A percentile compares a stretch with the other conserved stretches of the same genome.
These are phyloP conservation scores for Champsocephalus esox DNA, from an alignment of 2,797 vertebrate genomes.

Conservation along the genomic window DNA sequence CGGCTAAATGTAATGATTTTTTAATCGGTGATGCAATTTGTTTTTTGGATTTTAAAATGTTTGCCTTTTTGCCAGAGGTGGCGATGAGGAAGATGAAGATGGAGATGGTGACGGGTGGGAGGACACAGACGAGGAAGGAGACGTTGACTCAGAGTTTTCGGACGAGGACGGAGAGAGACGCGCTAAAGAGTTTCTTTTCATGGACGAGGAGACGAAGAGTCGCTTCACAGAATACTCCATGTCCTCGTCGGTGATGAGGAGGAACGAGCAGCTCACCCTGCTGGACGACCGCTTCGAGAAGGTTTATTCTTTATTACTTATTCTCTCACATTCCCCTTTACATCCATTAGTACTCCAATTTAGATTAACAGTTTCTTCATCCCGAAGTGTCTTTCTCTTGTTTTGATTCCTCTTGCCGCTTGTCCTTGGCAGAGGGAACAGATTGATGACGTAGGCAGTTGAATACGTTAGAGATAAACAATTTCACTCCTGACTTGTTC, in stretches of 20 bases:
- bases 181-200: conserved; percentile 85
- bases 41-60: background rate
- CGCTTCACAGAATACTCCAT: conserved; percentile 97
- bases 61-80: conserved; percentile 48
- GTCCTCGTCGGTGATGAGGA: conserved; percentile 94
- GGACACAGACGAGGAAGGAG: conserved; percentile 83
- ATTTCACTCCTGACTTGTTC: no score
- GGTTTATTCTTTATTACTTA: conserved; percentile 45
- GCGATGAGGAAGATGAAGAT: background rate
- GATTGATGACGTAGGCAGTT: no score
- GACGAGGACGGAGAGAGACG: conserved; percentile 48
- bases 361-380: no score
- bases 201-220: conserved; percentile 94
- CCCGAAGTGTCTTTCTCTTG: no score
- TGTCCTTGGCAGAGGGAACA: no score
- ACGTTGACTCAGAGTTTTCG: conserved; percentile 85
- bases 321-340: no score
- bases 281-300: conserved; percentile 97
- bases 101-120: conserved; percentile 90
- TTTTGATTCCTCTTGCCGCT: no score
- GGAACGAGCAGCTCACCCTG: conserved; percentile 94
- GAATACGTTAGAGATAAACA: no score
- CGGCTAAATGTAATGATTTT: no score
- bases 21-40: no score
- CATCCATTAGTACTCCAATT: no score